Percentiles rank a stretch among this genome's conserved stretches.
phyloP scores from a whole-genome alignment of 1,140 invertebrate genomes.

The Bombus polaris region DNA sequence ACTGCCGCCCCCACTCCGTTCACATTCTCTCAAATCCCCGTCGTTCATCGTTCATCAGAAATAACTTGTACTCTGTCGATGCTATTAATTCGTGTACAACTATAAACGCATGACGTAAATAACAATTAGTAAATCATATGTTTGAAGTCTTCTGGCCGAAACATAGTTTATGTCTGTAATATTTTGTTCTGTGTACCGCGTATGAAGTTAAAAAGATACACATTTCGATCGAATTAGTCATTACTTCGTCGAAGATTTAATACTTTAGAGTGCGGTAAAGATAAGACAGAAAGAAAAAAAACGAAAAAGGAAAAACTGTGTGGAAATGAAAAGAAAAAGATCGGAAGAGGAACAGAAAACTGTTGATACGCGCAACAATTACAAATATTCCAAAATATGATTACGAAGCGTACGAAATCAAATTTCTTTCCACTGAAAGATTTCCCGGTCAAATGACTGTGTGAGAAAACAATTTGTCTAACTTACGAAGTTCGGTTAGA shows the following conservation, averaged over 20 bases:
- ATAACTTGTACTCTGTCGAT: conserved; percentile 4
- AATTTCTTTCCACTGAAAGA: not conserved
- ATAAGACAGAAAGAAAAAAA: not conserved
- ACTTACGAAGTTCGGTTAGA: not conserved
- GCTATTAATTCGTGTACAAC: conserved; percentile 8
- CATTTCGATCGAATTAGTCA: too few relatives aligned
- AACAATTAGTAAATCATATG: conserved; percentile 32
- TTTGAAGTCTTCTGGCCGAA: not conserved
- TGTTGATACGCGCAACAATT: not conserved
- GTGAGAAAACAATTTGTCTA: conserved; percentile 12
- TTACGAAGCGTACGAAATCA: not conserved
- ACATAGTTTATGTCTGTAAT: conserved; percentile 8
- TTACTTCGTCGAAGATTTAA: too few relatives aligned
- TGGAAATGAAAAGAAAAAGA: too few relatives aligned
- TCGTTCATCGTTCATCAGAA: not conserved
- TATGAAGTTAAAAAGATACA: not conserved
- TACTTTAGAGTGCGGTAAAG: not conserved
- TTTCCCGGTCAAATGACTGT: not conserved
- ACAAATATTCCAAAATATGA: not conserved
- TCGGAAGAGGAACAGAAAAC: not conserved
- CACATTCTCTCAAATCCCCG: not conserved
- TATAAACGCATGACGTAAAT: conserved; percentile 49
- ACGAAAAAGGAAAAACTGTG: not conserved
- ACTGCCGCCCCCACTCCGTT: not conserved
- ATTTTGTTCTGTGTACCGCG: not conserved